These are phyloP conservation scores for Rhyacichthys aspro DNA, from an alignment of 2,797 vertebrate genomes.

Conservation along the genomic window DNA sequence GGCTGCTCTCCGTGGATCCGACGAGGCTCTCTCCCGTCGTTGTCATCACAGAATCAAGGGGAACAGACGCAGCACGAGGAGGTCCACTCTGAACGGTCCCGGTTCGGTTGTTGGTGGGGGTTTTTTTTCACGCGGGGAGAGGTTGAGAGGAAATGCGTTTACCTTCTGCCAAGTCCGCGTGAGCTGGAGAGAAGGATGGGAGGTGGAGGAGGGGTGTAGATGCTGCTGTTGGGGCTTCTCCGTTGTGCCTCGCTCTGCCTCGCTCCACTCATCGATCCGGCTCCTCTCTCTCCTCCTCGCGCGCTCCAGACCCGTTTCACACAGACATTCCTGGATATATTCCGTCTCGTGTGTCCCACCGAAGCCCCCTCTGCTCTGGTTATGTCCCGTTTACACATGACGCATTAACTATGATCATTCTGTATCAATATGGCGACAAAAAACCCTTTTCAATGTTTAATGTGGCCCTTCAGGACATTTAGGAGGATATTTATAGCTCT, in stretches of 20 bases:
- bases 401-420: no score
- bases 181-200: neutral
- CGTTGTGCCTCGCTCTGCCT: neutral
- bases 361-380: no score
- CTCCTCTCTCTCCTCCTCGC: neutral
- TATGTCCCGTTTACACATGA: no score
- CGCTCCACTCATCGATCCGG: neutral
- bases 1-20: neutral
- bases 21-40: neutral
- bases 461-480: no score
- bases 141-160: no score
- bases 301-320: neutral
- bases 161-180: no score
- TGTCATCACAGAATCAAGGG: neutral
- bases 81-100: neutral
- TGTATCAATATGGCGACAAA: no score
- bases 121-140: no score
- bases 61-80: neutral
- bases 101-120: neutral
- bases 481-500: no score
- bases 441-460: no score
- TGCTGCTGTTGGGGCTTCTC: neutral
- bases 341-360: neutral
- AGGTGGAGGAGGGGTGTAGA: slow-evolving; percentile 1
- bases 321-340: neutral